A percentile compares a stretch with the other conserved stretches of the same genome.
phyloP scores from a whole-genome alignment of 2,797 vertebrate species.

The Cetoscarus ocellatus region DNA sequence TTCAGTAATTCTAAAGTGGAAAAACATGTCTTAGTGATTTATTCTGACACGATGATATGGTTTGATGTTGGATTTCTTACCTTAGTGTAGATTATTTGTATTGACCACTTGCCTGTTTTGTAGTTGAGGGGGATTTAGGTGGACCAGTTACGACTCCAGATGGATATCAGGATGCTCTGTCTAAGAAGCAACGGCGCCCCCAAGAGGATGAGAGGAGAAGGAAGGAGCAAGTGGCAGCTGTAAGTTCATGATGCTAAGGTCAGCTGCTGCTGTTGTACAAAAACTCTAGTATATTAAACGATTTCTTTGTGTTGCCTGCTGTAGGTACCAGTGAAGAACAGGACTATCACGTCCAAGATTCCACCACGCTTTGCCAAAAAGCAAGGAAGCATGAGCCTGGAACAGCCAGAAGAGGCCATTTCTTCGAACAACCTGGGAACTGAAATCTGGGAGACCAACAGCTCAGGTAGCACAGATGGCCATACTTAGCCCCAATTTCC shows the following conservation, averaged over 20 bases:
- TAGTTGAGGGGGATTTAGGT: conserved; percentile 88
- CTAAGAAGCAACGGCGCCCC: conserved; percentile 94
- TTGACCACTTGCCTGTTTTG: conserved; percentile 27
- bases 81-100: not conserved
- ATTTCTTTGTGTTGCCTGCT: not conserved
- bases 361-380: conserved; percentile 98
- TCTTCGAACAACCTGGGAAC: conserved; percentile 93
- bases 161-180: conserved; percentile 93
- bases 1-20: not conserved
- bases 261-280: not conserved
- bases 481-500: not conserved
- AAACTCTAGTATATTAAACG: not conserved
- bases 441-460: conserved; percentile 98
- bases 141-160: conserved; percentile 81
- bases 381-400: conserved; percentile 90
- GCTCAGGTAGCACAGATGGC: conserved; percentile 85
- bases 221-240: conserved; percentile 92
- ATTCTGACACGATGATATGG: not conserved
- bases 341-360: conserved; percentile 92
- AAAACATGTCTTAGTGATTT: too few relatives aligned
- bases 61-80: not conserved
- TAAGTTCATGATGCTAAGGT: conserved; percentile 62
- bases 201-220: conserved; percentile 95
- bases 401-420: conserved; percentile 89
- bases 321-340: conserved; percentile 90